A percentile compares a stretch with the other conserved stretches of the same genome.
Conservation (phyloP, 2,888 invertebrate species). For the Parnassius glacialis region DNA sequence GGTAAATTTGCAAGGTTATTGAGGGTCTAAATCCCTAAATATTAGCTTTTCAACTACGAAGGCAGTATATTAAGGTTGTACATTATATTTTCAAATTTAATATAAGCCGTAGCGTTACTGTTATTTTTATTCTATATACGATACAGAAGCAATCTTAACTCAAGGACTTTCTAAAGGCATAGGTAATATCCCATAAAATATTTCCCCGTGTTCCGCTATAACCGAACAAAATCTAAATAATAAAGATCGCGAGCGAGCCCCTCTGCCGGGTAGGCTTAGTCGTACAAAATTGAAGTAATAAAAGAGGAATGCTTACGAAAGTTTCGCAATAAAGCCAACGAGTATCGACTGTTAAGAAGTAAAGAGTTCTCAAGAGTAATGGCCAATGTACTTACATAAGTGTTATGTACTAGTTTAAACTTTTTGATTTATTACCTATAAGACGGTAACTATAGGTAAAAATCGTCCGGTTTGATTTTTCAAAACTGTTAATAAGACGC, state of each 20-base stretch:
- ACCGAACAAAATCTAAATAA: constrained; percentile 76
- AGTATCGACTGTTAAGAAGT: constrained; percentile 80
- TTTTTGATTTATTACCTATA: constrained; percentile 26
- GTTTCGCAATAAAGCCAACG: constrained; percentile 79
- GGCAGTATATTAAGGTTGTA: too few relatives aligned
- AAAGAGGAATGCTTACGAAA: constrained; percentile 79
- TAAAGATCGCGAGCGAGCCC: constrained; percentile 66
- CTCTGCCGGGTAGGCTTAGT: constrained; percentile 71
- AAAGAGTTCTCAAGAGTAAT: constrained; percentile 69
- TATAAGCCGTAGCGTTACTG: neutral
- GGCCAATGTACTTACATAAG: constrained; percentile 43
- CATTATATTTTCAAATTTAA: too few relatives aligned
- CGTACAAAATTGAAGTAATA: constrained; percentile 80
- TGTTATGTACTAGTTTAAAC: constrained; percentile 42
- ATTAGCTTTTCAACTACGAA: too few relatives aligned
- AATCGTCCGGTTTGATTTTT: too few relatives aligned
- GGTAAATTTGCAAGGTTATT: too few relatives aligned
- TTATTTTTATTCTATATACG: constrained; percentile 13
- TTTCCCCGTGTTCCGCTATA: constrained; percentile 29
- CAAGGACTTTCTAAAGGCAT: constrained; percentile 26
- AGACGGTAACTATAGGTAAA: too few relatives aligned
- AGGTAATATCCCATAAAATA: constrained; percentile 29
- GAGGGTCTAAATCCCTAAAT: too few relatives aligned
- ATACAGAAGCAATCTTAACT: constrained; percentile 24
- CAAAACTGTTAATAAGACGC: too few relatives aligned